Evolutionary conservation across 2,113 vertebrate genomes (phyloP).

Genomic region (Oreochromis spilurus): DNA sequence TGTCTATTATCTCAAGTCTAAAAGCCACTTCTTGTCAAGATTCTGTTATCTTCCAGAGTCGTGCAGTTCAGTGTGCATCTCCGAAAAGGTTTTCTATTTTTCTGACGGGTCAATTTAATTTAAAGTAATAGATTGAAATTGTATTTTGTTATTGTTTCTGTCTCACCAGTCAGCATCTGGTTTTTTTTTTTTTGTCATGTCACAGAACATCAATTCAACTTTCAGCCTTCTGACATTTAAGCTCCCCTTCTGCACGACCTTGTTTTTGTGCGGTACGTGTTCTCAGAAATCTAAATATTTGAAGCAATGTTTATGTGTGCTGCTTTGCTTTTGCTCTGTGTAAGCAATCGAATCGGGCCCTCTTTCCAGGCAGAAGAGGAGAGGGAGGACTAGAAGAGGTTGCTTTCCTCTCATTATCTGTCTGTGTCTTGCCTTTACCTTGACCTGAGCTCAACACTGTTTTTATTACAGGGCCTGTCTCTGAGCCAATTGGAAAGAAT

Average conservation of each 20-base stretch:
- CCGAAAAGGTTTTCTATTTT: not conserved
- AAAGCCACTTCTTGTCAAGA: conserved; percentile 1
- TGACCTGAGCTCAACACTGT: conserved; percentile 23
- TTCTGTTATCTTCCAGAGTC: not conserved
- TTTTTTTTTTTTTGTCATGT: not conserved
- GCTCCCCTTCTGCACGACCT: not conserved
- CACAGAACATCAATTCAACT: not conserved
- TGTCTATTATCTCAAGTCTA: conserved; percentile 1
- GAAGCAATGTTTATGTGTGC: not conserved
- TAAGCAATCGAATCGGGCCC: not conserved
- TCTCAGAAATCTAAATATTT: conserved; percentile 7
- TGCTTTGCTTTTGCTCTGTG: not conserved
- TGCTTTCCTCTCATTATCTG: conserved; percentile 37
- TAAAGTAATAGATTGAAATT: not conserved
- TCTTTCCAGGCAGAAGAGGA: not conserved
- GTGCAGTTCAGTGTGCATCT: not conserved
- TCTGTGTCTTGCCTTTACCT: conserved; percentile 23
- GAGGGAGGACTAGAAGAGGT: not conserved
- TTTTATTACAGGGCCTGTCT: conserved; percentile 40
- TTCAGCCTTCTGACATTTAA: conserved; percentile 15
- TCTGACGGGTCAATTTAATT: not conserved
- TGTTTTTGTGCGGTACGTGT: not conserved
- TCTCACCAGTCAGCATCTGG: not conserved
- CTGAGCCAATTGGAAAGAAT: conserved; percentile 17
- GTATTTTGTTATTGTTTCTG: not conserved